Base-by-base conservation (phyloP, 2,797 vertebrate species). In the Microctenopoma stevenorrisi region DNA sequence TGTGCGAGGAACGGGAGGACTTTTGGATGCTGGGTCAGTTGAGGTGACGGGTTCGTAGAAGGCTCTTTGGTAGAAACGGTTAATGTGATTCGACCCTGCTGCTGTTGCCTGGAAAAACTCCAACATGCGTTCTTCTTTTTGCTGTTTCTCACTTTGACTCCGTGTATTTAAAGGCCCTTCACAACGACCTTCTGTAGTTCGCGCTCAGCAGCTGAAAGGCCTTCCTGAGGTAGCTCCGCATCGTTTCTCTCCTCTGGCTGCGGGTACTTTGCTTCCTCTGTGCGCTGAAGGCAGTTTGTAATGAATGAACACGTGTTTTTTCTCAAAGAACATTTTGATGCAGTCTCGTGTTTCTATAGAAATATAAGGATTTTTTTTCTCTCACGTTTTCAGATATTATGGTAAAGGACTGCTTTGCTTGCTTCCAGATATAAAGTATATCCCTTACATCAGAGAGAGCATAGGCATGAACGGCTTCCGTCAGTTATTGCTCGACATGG, bases 371-470 rank as follows among this genome's bases (percentile, higher is more conserved):
- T 79, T 86, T 79, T 83, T 65, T 82, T 81, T 86, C 74, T 74
- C 62, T 88, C 94, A 70, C 87, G 88, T 93, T 95, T 95, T 90
- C 88, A 85, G 83, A 92, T 94, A 93, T 90, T 90, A 87, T 91
- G 89, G 86, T 93, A 93, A 81, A 82, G 64, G 72, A 93, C 91
- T 92, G 51, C 94, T 95, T 94, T 89, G 95, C 95, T 95, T 94
- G 88, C 92, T 85, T 89, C 85, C 90, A 91, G 78, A 91, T 89
- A 88, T 88, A 38, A 2, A 12, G 9, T 10, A 89, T 86, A 79
- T 88, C 86, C 87, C 90, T 88, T 90, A 92, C 92, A 89, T 90
- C 91, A 86, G 90, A 85, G 78, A 81, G 52, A 78, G 67, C 72
- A 76, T 60, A 79, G 61, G 79, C 66, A 84, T 75, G 64, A 85